These are phyloP conservation scores for Ericerus pela DNA, from an alignment of 1,140 invertebrate genomes.

Conservation along the genomic window DNA sequence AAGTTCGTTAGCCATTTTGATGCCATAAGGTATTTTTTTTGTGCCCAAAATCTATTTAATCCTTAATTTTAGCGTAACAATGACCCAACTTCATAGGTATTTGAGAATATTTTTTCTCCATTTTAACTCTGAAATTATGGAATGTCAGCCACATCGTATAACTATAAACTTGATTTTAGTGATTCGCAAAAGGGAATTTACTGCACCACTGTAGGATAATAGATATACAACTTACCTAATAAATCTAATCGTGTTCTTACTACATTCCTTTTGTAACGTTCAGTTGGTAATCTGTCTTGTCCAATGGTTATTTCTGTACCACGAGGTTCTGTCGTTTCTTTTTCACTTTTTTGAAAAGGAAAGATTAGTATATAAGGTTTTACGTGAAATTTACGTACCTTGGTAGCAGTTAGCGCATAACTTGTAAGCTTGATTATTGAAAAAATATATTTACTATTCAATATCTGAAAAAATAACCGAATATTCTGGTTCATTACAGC, in stretches of 20 bases:
- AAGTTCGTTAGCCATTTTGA: too few species aligned
- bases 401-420: neutral
- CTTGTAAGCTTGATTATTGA: neutral
- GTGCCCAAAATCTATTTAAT: too few species aligned
- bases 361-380: neutral
- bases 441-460: constrained; percentile 13
- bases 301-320: constrained; percentile 36
- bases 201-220: too few species aligned
- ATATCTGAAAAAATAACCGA: constrained; percentile 19
- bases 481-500: constrained; percentile 42
- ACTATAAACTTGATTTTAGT: too few species aligned
- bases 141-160: too few species aligned
- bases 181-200: too few species aligned
- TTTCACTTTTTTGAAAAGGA: neutral
- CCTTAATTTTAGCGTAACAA: too few species aligned
- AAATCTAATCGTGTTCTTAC: constrained; percentile 43
- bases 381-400: neutral
- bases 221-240: constrained; percentile 37
- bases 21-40: too few species aligned
- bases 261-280: constrained; percentile 43
- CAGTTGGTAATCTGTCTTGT: constrained; percentile 39
- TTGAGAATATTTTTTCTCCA: too few species aligned
- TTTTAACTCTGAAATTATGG: too few species aligned
- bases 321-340: neutral
- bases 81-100: too few species aligned